Conservation (phyloP, 2,888 invertebrate genomes). For the Ischnura elegans region DNA sequence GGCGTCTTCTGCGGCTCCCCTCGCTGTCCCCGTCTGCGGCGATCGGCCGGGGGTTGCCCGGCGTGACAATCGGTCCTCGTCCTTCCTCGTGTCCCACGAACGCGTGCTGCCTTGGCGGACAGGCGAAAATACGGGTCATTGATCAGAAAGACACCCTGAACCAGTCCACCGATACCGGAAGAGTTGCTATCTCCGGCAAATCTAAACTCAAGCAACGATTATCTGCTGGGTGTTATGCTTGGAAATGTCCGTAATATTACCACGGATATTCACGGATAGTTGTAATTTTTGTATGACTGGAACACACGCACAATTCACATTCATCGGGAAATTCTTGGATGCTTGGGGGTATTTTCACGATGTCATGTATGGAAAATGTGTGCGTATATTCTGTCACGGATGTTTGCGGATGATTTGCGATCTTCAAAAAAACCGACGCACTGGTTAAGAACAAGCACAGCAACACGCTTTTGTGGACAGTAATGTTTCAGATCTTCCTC, state of each 20-base stretch:
- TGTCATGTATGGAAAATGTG: too few relatives aligned
- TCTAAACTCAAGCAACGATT: too few relatives aligned
- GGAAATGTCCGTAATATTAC: too few relatives aligned
- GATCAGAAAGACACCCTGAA: neutral
- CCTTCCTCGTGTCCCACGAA: neutral
- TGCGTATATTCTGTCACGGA: too few relatives aligned
- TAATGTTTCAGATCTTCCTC: slow-evolving; percentile 71
- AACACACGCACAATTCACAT: too few relatives aligned
- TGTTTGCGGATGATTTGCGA: neutral
- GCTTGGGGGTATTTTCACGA: too few relatives aligned
- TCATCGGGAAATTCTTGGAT: too few relatives aligned
- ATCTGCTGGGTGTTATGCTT: too few relatives aligned
- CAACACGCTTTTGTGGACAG: neutral
- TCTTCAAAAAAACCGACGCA: neutral
- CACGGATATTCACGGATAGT: too few relatives aligned
- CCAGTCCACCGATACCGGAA: neutral
- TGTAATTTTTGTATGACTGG: too few relatives aligned
- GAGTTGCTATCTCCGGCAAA: neutral
- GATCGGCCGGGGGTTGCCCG: neutral
- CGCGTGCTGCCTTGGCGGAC: neutral
- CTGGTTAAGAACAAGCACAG: neutral
- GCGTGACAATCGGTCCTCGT: neutral
- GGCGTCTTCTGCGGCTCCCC: neutral
- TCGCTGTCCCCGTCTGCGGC: neutral
- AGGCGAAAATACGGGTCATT: neutral